Percentiles rank a stretch among this genome's conserved stretches.
phyloP scores from a whole-genome alignment of 2,888 invertebrate species.

The Cylindroiulus punctatus region DNA sequence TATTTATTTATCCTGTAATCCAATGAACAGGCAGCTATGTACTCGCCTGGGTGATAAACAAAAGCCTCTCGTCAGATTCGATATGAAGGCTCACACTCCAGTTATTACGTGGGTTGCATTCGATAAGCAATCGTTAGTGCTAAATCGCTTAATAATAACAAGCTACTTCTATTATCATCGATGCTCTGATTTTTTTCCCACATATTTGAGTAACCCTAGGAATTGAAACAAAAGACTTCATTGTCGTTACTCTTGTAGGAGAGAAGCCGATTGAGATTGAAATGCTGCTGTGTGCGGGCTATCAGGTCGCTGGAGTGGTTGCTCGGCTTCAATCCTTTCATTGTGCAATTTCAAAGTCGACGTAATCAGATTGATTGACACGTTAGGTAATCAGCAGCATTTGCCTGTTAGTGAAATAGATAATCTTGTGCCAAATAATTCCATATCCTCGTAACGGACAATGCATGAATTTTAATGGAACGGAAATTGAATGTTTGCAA shows the following conservation, averaged over 20 bases:
- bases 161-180: conserved; percentile 2
- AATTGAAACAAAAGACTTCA: conserved; percentile 34
- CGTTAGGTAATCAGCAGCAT: not conserved
- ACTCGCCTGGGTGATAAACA: conserved; percentile 19
- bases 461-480: not conserved
- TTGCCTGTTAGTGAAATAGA: not conserved
- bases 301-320: not conserved
- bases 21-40: conserved; percentile 14
- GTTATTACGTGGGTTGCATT: conserved; percentile 28
- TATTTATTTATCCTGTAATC: conserved; percentile 28
- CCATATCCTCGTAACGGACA: not conserved
- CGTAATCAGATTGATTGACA: conserved; percentile 11
- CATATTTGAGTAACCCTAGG: conserved; percentile 19
- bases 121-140: conserved; percentile 17
- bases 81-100: conserved; percentile 30
- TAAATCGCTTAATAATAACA: conserved; percentile 43
- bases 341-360: not conserved
- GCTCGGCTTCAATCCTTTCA: conserved; percentile 35
- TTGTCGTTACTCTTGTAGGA: not conserved
- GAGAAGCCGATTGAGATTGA: not conserved
- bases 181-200: conserved; percentile 10
- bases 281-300: not conserved
- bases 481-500: not conserved
- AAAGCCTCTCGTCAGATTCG: conserved; percentile 22
- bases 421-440: not conserved